phyloP scores from a whole-genome alignment of 1,140 invertebrate genomes.

The Polypedilum pembai region DNA sequence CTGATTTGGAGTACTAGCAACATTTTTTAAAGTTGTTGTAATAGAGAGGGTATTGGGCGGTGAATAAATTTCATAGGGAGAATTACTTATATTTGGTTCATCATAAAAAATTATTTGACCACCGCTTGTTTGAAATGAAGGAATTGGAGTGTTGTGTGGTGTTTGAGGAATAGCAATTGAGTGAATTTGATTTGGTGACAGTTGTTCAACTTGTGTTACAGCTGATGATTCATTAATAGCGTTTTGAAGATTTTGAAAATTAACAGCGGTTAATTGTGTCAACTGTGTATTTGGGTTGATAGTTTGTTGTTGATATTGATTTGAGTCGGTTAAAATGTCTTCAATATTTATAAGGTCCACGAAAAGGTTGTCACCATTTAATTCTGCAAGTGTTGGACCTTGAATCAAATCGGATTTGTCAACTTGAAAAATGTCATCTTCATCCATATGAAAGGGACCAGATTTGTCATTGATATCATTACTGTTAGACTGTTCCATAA shows the following conservation, averaged over 20 bases:
- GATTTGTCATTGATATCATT: conserved; percentile 42
- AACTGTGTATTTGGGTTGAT: conserved; percentile 38
- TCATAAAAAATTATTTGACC: conserved; percentile 29
- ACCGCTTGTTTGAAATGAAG: conserved; percentile 1
- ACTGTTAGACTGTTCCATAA: background rate
- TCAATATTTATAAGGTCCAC: conserved; percentile 74
- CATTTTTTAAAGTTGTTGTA: conserved; percentile 38
- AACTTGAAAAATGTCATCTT: conserved; percentile 83
- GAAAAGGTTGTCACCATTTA: conserved; percentile 72
- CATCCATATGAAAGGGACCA: conserved; percentile 67
- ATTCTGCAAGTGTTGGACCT: conserved; percentile 76
- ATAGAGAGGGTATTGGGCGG: conserved; percentile 37
- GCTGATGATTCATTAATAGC: conserved; percentile 40
- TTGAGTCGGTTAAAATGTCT: conserved; percentile 57
- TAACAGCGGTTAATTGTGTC: conserved; percentile 31
- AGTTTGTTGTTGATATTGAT: conserved; percentile 45
- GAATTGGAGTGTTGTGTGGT: conserved; percentile 34
- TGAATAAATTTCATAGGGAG: conserved; percentile 43
- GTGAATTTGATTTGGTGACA: conserved; percentile 42
- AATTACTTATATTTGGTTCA: conserved; percentile 35
- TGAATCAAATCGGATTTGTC: conserved; percentile 75
- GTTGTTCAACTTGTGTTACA: conserved; percentile 36
- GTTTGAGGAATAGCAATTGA: conserved; percentile 36
- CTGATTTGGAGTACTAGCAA: conserved; percentile 31
- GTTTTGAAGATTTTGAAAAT: conserved; percentile 33